Evolutionary conservation across 2,797 vertebrate genomes (phyloP), one percentile per base, ranked within the genome.

Genomic region (Amblyopsis hoosieri): DNA sequence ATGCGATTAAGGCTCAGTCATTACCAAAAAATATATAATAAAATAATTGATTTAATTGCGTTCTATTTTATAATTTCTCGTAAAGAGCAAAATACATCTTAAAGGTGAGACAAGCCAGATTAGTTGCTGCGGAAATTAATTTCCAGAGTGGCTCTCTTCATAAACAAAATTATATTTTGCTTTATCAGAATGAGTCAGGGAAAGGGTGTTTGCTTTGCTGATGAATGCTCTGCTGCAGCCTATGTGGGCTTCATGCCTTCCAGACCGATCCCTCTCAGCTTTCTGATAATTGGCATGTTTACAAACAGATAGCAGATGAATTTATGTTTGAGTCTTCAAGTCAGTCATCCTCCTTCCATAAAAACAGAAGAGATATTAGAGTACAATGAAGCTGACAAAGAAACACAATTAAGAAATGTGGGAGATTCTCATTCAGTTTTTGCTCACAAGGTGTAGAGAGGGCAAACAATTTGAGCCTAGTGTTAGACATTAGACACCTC

Each of bases 51-150:
- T 88, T 80, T 81, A 84, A 91, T 91, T 90, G 88, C 79, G 84
- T 85, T 83, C 63, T 74, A 79, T 86, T 89, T 91, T 87, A 91
- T 91, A 82, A 83, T 87, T 69, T 81, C 76, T 76, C 57, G 77
- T 67, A 79, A 84, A 85, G 76, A 81, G 80, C 67, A 62, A 73
- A 75, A 75, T 66, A 71, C 60, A 71, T 81, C 77, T 76, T 80
- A 78, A 80, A 85, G 82, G 82, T 82, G 75, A 82, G 66, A 67
- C 81, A 79, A 62, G 86, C 72, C 86, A 84, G 82, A 91, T 88
- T 89, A 85, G 87, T 85, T 85, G 82, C 74, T 75, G 79, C 76
- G 81, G 76, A 89, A 90, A 91, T 89, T 83, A 86, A 92, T 92
- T 91, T 85, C 60, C 66, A 82, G 80, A 87, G 73, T 84, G 88